phyloP scores from a whole-genome alignment of 30 jellyfish, hydroid and myxozoan species.

The Aurelia aurita complex sp. Pacific region DNA sequence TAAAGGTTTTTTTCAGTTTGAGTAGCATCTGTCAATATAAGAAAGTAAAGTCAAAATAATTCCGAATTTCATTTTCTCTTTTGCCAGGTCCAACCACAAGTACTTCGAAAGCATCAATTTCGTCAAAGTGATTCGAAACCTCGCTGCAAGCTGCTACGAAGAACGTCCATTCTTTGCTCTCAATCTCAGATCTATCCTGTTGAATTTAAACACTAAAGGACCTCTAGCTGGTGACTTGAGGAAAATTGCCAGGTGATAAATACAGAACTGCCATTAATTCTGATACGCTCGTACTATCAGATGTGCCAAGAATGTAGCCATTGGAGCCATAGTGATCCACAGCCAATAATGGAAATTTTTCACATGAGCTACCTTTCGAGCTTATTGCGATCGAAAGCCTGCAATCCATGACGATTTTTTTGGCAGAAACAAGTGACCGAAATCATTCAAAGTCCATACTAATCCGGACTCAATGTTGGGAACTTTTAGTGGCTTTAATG shows the following conservation, averaged over 20 bases:
- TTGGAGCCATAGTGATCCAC: background rate
- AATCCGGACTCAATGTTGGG: too few species aligned
- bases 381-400: background rate
- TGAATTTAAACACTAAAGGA: conserved; percentile 47
- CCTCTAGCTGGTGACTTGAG: conserved; percentile 19
- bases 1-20: too few species aligned
- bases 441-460: too few species aligned
- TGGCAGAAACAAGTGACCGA: too few species aligned
- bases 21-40: too few species aligned
- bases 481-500: too few species aligned
- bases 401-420: background rate
- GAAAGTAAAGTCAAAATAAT: too few species aligned
- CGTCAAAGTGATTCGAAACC: conserved; percentile 45
- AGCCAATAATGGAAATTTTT: too few species aligned
- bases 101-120: conserved; percentile 57
- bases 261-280: too few species aligned
- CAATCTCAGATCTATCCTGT: conserved; percentile 67
- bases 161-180: conserved; percentile 55
- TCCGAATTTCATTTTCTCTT: background rate
- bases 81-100: conserved; percentile 57
- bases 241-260: background rate
- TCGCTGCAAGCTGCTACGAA: conserved; percentile 43
- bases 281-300: background rate
- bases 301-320: background rate
- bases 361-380: background rate